These are phyloP conservation scores for Ceratoteleas bidentatus DNA, from an alignment of 1,140 invertebrate species.

Conservation along the genomic window DNA sequence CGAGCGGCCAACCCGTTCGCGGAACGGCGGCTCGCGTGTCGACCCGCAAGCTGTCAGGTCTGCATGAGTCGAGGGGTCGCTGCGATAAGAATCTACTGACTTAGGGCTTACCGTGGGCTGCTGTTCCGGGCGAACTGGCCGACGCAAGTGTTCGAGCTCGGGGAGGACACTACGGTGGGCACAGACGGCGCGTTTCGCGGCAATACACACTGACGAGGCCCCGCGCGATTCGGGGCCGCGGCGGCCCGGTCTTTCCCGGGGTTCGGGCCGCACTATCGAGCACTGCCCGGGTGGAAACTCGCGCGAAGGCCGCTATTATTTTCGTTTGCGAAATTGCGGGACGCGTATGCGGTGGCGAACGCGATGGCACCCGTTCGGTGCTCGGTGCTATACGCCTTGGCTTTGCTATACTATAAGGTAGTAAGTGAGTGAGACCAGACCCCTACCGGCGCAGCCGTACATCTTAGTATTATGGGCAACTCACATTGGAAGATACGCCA, in stretches of 20 bases:
- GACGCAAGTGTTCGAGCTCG: constrained; percentile 23
- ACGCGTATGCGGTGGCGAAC: constrained; percentile 68
- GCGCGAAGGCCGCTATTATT: constrained; percentile 35
- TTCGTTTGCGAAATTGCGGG: constrained; percentile 55
- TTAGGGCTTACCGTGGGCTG: constrained; percentile 67
- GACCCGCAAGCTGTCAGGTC: neutral
- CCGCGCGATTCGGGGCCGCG: neutral
- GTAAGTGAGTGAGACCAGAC: constrained; percentile 76
- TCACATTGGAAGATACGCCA: constrained; percentile 91
- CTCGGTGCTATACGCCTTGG: constrained; percentile 79
- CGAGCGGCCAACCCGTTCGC: no score
- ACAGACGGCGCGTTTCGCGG: constrained; percentile 12
- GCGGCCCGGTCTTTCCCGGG: neutral
- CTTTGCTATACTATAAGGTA: constrained; percentile 81
- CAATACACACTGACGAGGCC: constrained; percentile 18
- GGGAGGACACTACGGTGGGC: constrained; percentile 29
- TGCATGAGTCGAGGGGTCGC: neutral
- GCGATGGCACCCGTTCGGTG: constrained; percentile 72
- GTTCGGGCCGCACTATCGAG: constrained; percentile 10
- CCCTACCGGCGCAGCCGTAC: constrained; percentile 87
- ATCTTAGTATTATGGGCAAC: constrained; percentile 88
- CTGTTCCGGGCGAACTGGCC: constrained; percentile 56
- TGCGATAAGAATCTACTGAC: constrained; percentile 35
- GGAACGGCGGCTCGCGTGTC: no score
- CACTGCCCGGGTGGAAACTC: constrained; percentile 25